Evolutionary conservation across 2,888 invertebrate genomes (phyloP), one percentile per base, ranked within the genome.

Genomic region (Carcina quercana): DNA sequence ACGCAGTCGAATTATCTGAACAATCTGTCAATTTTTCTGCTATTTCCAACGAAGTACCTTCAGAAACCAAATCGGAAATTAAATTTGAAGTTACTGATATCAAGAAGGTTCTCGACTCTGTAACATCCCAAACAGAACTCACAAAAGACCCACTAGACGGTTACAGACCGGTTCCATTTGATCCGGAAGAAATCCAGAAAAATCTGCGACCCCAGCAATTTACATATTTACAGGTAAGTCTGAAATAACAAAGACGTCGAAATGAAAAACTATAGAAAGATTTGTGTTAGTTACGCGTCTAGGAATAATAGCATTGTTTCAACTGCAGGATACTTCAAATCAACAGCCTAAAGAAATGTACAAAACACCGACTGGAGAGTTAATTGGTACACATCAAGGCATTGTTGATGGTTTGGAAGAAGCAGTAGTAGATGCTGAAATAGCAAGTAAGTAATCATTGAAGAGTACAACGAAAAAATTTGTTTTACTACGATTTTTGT

Each of bases 391-490:
- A 0, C 51, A 52, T 1, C 62, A 66, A 26, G 76, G 75, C 0
- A 74, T 75, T 0, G 65, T 75, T 0, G 69, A 75, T 30, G 64
- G 74, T 0, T 28, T 74, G 2, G 70, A 74, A 26, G 67, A 71
- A 0, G 54, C 66, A 0, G 47, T 59, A 0, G 64, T 76, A 1
- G 65, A 75, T 19, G 48, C 53, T 2, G 63, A 74, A 40, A 46
- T 65, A 0, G 68, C 72, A 0, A 74, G 78, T 79, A 47, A 62
- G 74, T 67, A 13, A 24, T 17, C 5, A 17, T 24, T 24, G 24
- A 11, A 24, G n/a, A 10, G 17, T 1, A n/a, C 22, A 4, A 21
- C 7, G 4, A 17, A 17, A 17, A 17, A 17, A 17, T 17, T n/a
- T n/a, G n/a, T n/a, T n/a, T n/a, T n/a, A n/a, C n/a, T n/a, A n/a